A percentile compares a stretch with the other conserved stretches of the same genome.
These are phyloP conservation scores for Nylanderia fulva DNA, from an alignment of 1,140 invertebrate species.

Conservation along the genomic window DNA sequence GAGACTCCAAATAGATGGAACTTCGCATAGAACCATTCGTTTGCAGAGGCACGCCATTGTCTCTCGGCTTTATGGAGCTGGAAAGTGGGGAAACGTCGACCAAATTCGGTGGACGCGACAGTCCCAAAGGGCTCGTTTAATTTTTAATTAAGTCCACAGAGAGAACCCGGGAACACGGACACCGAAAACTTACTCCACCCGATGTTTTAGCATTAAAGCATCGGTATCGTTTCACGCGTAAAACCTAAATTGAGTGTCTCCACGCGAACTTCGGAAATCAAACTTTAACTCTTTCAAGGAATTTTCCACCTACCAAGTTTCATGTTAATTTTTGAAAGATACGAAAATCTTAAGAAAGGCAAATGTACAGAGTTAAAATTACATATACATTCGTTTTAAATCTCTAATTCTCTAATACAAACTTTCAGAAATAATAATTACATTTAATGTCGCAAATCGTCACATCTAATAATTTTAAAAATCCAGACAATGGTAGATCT, in stretches of 20 bases:
- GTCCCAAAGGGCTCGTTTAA: slow-evolving; percentile 71
- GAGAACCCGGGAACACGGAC: slow-evolving; percentile 22
- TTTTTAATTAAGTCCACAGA: slow-evolving; percentile 73
- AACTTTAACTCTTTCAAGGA: not conserved
- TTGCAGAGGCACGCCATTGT: slow-evolving; percentile 61
- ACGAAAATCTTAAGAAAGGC: not conserved
- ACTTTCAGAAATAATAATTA: not conserved
- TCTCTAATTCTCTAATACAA: not conserved
- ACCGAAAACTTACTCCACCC: slow-evolving; percentile 57
- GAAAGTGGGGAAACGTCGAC: slow-evolving; percentile 52
- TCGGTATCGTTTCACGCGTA: slow-evolving; percentile 41
- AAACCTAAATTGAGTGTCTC: slow-evolving; percentile 40
- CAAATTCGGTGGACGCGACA: slow-evolving; percentile 67
- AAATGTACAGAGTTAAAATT: not conserved
- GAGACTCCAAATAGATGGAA: slow-evolving; percentile 37
- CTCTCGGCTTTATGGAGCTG: slow-evolving; percentile 61
- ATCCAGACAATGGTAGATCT: not conserved
- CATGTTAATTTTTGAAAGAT: slow-evolving; percentile 2
- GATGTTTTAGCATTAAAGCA: slow-evolving; percentile 59
- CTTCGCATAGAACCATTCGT: slow-evolving; percentile 61
- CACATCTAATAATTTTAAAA: not conserved
- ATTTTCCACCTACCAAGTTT: not conserved
- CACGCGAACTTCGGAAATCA: slow-evolving; percentile 25
- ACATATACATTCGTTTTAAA: not conserved
- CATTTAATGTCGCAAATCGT: not conserved